Conservation (phyloP, 2,113 vertebrate genomes). For the Nettapus auritus region DNA sequence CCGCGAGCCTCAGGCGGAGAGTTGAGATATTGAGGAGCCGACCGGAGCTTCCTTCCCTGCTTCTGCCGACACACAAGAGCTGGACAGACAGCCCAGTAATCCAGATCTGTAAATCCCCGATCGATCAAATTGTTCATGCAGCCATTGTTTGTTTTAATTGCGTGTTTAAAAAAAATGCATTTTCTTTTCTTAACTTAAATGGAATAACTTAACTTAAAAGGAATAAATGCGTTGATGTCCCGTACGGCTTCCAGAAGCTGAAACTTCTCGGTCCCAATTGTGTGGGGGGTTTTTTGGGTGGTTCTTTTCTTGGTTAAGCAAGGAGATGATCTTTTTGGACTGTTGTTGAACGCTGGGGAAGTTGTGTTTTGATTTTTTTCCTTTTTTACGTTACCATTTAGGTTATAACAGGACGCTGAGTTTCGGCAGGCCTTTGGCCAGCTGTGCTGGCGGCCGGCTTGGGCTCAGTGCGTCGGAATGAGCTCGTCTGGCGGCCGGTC, state of each 20-base stretch:
- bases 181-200: not conserved
- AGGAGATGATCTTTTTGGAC: not conserved
- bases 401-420: not conserved
- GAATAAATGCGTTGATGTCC: not conserved
- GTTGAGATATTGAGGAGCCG: not conserved
- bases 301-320: not conserved
- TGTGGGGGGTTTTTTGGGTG: too few species aligned
- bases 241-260: not conserved
- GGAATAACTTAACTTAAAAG: not conserved
- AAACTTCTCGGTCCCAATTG: not conserved
- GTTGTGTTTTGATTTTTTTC: not conserved
- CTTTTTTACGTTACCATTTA: not conserved
- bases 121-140: too few species aligned
- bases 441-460: not conserved
- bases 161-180: not conserved
- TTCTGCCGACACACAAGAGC: not conserved
- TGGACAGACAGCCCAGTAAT: not conserved
- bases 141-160: not conserved
- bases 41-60: not conserved
- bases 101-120: not conserved
- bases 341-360: rapidly evolving
- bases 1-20: not conserved
- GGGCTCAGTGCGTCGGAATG: not conserved
- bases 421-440: not conserved
- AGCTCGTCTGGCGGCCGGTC: not conserved